phyloP scores from a whole-genome alignment of 2,888 invertebrate species.

The Galerucella nymphaeae region DNA sequence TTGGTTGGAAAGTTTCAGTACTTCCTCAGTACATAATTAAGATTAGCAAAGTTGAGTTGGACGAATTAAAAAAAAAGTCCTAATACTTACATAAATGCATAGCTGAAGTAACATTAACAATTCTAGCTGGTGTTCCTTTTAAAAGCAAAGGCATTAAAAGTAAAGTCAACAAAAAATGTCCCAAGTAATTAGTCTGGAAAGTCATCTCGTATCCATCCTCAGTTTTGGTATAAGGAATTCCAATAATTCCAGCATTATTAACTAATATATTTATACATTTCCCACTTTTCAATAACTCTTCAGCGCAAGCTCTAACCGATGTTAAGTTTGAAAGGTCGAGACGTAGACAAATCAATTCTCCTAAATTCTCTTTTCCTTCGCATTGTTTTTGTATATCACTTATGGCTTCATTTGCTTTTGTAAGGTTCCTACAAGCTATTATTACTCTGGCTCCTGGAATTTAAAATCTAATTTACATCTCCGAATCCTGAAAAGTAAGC shows the following conservation, averaged over 20 bases:
- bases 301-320: constrained; percentile 31
- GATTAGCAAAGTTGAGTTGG: too few relatives aligned
- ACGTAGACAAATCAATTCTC: constrained; percentile 65
- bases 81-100: constrained; percentile 53
- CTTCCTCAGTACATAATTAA: too few relatives aligned
- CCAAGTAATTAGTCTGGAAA: constrained; percentile 73
- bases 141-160: constrained; percentile 66
- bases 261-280: constrained; percentile 27
- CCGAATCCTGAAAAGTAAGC: too few relatives aligned
- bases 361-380: constrained; percentile 57
- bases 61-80: too few relatives aligned
- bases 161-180: constrained; percentile 64
- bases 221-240: constrained; percentile 71
- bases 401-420: constrained; percentile 69
- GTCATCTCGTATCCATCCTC: constrained; percentile 76
- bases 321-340: constrained; percentile 32
- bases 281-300: constrained; percentile 20
- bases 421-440: constrained; percentile 69
- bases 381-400: constrained; percentile 65
- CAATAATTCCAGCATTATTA: constrained; percentile 82
- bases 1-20: too few relatives aligned
- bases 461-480: too few relatives aligned
- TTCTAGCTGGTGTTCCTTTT: constrained; percentile 67
- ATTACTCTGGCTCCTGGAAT: constrained; percentile 67
- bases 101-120: constrained; percentile 64